Conservation (phyloP, 1,140 invertebrate species). For the Drosophila sturtevanti region DNA sequence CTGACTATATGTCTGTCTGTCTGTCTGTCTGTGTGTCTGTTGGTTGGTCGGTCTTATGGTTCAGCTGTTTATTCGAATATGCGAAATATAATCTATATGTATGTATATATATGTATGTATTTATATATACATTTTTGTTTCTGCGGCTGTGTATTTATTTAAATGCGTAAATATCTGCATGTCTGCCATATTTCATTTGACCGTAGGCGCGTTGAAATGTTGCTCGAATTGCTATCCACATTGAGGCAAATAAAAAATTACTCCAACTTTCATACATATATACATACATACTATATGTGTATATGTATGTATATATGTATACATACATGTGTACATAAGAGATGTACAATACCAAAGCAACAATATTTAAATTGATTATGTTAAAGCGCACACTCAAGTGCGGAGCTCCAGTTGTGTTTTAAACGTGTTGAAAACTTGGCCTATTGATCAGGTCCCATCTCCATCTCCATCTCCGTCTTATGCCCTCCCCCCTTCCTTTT, state of each 20-base stretch:
- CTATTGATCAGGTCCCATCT: constrained; percentile 30
- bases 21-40: not conserved
- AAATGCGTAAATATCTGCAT: constrained; percentile 74
- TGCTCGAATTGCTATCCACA: constrained; percentile 47
- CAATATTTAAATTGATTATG: constrained; percentile 63
- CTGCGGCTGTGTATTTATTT: constrained; percentile 59
- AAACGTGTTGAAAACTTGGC: constrained; percentile 44
- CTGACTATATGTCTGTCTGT: constrained; percentile 17
- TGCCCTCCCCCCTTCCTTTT: not conserved
- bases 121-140: not conserved
- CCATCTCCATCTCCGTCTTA: not conserved
- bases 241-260: constrained; percentile 54
- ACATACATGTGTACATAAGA: too few relatives aligned
- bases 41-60: constrained; percentile 11
- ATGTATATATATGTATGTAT: constrained; percentile 23
- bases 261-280: not conserved
- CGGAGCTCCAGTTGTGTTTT: constrained; percentile 28
- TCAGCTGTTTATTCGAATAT: constrained; percentile 54
- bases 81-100: constrained; percentile 18
- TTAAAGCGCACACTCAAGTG: constrained; percentile 46
- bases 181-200: constrained; percentile 73
- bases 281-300: too few relatives aligned
- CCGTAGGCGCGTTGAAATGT: constrained; percentile 72
- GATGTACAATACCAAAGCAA: not conserved
- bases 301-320: not conserved